These are phyloP conservation scores for Zalophus californianus DNA, from an alignment of 2,797 vertebrate species.

Conservation along the genomic window DNA sequence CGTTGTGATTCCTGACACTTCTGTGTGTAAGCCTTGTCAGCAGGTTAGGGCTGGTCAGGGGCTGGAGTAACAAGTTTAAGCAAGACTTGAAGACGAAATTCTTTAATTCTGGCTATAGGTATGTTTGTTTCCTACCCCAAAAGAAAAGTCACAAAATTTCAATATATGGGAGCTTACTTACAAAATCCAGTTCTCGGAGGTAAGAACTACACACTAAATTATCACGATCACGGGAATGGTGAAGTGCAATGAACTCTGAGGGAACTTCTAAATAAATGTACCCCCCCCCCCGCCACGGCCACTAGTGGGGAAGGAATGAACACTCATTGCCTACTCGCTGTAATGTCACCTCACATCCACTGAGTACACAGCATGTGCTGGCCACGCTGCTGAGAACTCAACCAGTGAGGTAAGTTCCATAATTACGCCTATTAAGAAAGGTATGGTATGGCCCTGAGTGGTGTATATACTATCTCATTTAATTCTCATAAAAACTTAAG, in stretches of 20 bases:
- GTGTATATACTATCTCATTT: neutral
- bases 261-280: neutral
- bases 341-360: accelerated
- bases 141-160: neutral
- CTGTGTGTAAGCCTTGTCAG: neutral
- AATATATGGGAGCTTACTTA: neutral
- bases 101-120: neutral
- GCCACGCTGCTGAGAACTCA: neutral
- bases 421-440: neutral
- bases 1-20: neutral
- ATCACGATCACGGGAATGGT: neutral
- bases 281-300: too few relatives aligned
- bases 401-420: neutral
- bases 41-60: neutral
- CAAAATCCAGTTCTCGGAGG: neutral
- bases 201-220: neutral
- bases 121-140: neutral
- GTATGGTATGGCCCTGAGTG: neutral
- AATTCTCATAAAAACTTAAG: neutral
- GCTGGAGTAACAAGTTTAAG: neutral
- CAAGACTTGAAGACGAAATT: neutral
- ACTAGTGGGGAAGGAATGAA: neutral
- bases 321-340: neutral
- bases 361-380: neutral
- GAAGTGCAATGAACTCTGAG: neutral